Evolutionary conservation across 2,113 vertebrate genomes (phyloP).

Genomic region (Pantherophis guttatus): DNA sequence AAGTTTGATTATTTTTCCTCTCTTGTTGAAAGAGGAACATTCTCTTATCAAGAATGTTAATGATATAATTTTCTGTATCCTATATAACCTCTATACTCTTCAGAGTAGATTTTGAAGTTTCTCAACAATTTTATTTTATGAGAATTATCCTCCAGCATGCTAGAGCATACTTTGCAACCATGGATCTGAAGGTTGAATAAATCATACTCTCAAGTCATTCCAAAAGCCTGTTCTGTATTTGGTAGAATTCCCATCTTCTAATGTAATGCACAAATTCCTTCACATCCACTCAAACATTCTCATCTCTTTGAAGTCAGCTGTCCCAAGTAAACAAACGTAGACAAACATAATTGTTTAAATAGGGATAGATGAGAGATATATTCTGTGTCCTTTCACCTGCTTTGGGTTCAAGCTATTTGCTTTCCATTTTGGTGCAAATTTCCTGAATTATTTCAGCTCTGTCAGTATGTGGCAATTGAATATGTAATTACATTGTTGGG

Average conservation of each 20-base stretch:
- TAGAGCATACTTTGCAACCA: background rate
- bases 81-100: background rate
- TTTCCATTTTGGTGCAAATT: background rate
- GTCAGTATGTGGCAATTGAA: background rate
- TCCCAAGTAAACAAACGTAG: background rate
- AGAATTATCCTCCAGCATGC: background rate
- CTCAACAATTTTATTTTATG: background rate
- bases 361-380: background rate
- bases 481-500: background rate
- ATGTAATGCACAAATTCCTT: background rate
- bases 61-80: background rate
- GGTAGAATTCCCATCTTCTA: background rate
- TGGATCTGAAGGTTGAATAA: slow-evolving; percentile 17
- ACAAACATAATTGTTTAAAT: background rate
- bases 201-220: background rate
- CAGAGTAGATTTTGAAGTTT: background rate
- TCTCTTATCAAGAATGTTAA: background rate
- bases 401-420: background rate
- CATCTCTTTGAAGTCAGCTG: background rate
- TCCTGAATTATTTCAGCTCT: background rate
- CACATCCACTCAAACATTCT: rapidly evolving
- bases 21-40: too few species aligned
- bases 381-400: background rate
- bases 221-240: background rate
- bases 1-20: background rate